Evolutionary conservation across 1,140 invertebrate species (phyloP), one percentile per base, ranked within the genome.

Genomic region (Panonychus citri): DNA sequence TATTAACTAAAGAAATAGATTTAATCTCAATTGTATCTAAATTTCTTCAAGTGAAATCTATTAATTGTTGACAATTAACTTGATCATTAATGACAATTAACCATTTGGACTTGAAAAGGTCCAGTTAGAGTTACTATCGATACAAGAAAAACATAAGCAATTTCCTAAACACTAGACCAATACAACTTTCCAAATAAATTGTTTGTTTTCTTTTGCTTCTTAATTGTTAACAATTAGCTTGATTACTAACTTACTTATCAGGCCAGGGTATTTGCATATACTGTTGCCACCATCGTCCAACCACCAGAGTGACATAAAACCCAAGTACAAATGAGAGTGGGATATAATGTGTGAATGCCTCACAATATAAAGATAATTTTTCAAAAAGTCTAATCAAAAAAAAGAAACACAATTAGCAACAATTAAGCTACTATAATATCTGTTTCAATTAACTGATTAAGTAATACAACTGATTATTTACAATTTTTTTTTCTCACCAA

Each of bases 231-330:
- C 7, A 10, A 10, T 21, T 27, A 13, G 26, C 15, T 30, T 21
- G 4, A 27, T 27, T 27, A 53, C 17, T 19, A 12, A 66, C 71
- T 70, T 68, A 79, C 77, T 77, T 78, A 66, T 81, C 80, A 24
- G 54, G 54, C 54, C 54, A 55, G 13, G 54, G 54, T n/a, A 55
- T 55, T 26, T 55, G 54, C 64, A 76, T 77, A 63, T 86, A 91
- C 67, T 91, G 87, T 68, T 76, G 80, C 87, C 87, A 91, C 87
- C 87, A 95, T 65, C 89, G 75, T 10, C 78, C 81, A 72, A 91
- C 86, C 19, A 95, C 85, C 50, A 91, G 79, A 15, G 81, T 81
- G 15, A 95, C 87, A 69, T 91, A 95, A 69, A 87, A 95, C 51
- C 85, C 85, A 48, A 89, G 73, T 19, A 90, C 83, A 67, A 87